Conservation (phyloP, 92 coral and sea anemone genomes). For the Zoanthus gigantus region DNA sequence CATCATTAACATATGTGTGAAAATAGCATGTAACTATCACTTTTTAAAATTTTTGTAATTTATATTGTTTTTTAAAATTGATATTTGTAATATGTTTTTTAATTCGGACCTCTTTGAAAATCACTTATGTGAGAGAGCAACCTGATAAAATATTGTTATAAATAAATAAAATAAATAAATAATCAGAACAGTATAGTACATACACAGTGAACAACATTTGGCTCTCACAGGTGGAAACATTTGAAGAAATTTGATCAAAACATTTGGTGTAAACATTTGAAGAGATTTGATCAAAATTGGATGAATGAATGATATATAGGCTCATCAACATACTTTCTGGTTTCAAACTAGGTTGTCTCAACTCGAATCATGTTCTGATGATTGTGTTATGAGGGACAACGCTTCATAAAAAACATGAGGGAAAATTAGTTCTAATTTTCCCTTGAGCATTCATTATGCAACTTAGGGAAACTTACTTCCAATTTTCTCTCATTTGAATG, state of each 20-base stretch:
- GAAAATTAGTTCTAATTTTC: conserved; percentile 1
- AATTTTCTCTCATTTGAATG: conserved; percentile 4
- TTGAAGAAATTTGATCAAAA: neutral
- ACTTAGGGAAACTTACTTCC: neutral
- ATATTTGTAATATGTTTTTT: no score
- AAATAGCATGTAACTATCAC: no score
- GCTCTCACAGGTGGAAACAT: neutral
- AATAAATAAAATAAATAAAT: no score
- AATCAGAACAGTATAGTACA: conserved; percentile 4
- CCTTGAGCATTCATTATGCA: neutral
- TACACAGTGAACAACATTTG: conserved; percentile 16
- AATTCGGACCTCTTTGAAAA: no score
- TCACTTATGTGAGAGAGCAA: no score
- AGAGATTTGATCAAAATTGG: neutral
- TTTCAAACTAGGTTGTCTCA: neutral
- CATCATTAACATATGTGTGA: no score
- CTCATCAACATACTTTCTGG: conserved; percentile 1
- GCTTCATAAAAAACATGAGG: neutral
- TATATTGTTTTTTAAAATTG: no score
- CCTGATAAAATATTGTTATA: no score
- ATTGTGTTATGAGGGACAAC: neutral
- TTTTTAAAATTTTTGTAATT: no score
- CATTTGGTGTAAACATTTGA: neutral
- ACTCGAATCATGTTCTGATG: neutral
- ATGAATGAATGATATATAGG: neutral